Conservation (phyloP, 2,113 vertebrate genomes). For the Paedocypris sp. region DNA sequence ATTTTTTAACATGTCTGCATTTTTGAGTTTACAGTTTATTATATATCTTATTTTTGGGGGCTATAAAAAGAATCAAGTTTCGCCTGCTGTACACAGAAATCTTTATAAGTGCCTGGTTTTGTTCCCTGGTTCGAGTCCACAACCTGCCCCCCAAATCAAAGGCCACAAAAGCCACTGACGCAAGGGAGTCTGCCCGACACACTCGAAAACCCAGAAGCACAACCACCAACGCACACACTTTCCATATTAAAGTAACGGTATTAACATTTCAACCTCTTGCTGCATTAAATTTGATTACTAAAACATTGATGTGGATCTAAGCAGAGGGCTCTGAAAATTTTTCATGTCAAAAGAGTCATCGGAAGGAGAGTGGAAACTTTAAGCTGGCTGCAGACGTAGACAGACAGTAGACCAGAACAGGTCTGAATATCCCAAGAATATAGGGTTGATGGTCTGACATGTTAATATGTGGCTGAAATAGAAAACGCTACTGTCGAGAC, state of each 20-base stretch:
- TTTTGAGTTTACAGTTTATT: too few relatives aligned
- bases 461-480: conserved; percentile 21
- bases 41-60: too few relatives aligned
- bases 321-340: too few relatives aligned
- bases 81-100: too few relatives aligned
- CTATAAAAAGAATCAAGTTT: too few relatives aligned
- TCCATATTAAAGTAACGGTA: background rate
- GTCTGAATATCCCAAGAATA: conserved; percentile 9
- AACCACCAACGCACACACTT: background rate
- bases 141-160: too few relatives aligned
- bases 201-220: background rate
- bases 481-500: conserved; percentile 2
- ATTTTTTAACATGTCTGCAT: too few relatives aligned
- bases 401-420: background rate
- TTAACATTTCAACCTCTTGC: background rate
- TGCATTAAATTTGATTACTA: conserved; percentile 12
- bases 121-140: too few relatives aligned
- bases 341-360: background rate
- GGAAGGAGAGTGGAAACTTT: conserved; percentile 10
- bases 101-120: too few relatives aligned
- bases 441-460: conserved; percentile 8
- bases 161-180: too few relatives aligned
- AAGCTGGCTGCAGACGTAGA: background rate
- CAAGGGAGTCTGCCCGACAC: too few relatives aligned
- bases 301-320: background rate